Conservation (phyloP, 2,113 vertebrate genomes). For the Panthera uncia region DNA sequence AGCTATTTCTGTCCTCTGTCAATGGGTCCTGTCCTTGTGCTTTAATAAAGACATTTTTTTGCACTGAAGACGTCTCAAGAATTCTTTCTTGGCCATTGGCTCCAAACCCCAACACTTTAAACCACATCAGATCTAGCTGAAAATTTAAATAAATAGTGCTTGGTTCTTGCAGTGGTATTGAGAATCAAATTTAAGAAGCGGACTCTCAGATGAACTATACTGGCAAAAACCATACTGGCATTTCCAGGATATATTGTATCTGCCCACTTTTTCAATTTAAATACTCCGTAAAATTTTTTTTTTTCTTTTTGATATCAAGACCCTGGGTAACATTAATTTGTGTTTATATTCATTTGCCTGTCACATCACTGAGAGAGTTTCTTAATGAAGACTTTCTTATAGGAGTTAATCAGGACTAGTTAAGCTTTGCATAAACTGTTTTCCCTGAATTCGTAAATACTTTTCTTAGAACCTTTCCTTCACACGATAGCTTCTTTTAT, state of each 20-base stretch:
- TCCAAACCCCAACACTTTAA: no score
- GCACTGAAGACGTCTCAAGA: no score
- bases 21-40: no score
- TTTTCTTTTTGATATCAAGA: not conserved
- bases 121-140: not conserved
- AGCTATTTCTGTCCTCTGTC: no score
- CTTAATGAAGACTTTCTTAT: conserved; percentile 15
- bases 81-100: no score
- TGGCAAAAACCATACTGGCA: conserved; percentile 4
- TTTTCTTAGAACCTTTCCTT: conserved; percentile 25
- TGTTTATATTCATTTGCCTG: conserved; percentile 17
- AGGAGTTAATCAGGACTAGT: not conserved
- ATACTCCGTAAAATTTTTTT: not conserved
- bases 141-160: conserved; percentile 17
- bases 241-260: not conserved
- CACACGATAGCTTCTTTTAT: not conserved
- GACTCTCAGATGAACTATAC: not conserved
- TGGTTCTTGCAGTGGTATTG: not conserved
- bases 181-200: not conserved
- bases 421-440: conserved; percentile 24
- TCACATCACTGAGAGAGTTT: not conserved
- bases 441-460: conserved; percentile 22
- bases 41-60: no score
- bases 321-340: not conserved
- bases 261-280: not conserved